Conservation (phyloP, 2,797 vertebrate species). For the Pachyuromys duprasi region DNA sequence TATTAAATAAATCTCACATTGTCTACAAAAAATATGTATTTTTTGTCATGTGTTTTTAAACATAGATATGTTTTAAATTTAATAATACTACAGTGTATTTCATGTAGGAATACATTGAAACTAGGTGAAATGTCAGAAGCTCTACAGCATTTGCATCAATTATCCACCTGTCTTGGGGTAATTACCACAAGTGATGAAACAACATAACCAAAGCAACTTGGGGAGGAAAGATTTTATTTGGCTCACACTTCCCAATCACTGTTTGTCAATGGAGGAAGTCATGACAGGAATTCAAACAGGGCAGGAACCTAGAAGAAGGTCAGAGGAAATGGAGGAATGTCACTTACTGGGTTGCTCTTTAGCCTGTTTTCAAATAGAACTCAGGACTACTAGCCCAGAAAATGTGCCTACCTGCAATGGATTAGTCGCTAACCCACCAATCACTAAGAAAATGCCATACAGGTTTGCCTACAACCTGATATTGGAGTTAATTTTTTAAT, state of each 20-base stretch:
- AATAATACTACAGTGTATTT: background rate
- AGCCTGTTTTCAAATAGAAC: background rate
- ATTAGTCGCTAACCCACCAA: background rate
- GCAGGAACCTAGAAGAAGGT: too few relatives aligned
- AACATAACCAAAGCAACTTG: too few relatives aligned
- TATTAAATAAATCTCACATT: background rate
- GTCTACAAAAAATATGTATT: background rate
- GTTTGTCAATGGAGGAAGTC: too few relatives aligned
- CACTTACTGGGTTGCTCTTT: background rate
- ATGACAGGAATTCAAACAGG: too few relatives aligned
- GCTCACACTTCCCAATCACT: too few relatives aligned
- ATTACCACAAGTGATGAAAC: too few relatives aligned
- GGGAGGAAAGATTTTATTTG: too few relatives aligned
- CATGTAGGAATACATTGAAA: background rate
- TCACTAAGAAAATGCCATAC: background rate
- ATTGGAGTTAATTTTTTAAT: background rate
- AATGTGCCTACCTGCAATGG: fast-evolving
- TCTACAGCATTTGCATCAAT: background rate
- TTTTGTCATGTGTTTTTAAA: background rate
- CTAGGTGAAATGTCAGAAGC: background rate
- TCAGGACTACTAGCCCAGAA: background rate
- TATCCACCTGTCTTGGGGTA: background rate
- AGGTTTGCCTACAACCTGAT: background rate
- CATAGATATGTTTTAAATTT: background rate
- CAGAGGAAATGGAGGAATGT: background rate